Evolutionary conservation across 2,888 invertebrate species (phyloP), one percentile per base, ranked within the genome.

Genomic region (Leptothorax acervorum): DNA sequence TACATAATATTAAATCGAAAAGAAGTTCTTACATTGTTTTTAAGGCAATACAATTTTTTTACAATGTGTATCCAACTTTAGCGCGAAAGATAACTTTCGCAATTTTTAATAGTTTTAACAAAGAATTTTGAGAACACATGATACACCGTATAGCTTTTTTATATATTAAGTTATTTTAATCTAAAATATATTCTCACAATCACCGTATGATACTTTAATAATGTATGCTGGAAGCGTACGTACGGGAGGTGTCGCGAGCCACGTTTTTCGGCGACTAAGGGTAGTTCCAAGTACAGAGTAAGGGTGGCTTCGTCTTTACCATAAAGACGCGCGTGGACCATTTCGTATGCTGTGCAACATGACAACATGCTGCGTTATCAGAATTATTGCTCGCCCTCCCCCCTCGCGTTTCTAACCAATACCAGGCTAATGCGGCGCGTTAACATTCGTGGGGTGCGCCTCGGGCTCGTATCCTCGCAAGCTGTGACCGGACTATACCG

Each of bases 351-450:
- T 91, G 92, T 89, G 92, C 93, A 92, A 93, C 94, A 93, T 93
- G 93, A 94, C 94, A 94, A 94, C 94, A 94, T 94, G 94, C 93
- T 94, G 94, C 92, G 94, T 94, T 94, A 94, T 94, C 94, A 94
- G 92, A 94, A 94, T 94, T 94, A 94, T 94, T 94, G 93, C 93
- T 68, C 75, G 60, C 53, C 71, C 84, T 48, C 66, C 28, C 9
- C 75, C 81, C 68, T 23, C 83, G 90, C 86, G 86, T 86, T 86
- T 86, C 90, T 87, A 89, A 91, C 91, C 90, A 89, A 90, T 90
- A 90, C 89, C 87, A 90, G 91, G 92, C 93, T 94, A 94, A 94
- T 94, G 93, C 93, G 92, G 91, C 93, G 93, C 94, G 94, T 94
- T 94, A 94, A 94, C 94, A 94, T 94, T 94, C 94, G 93, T 92